Conservation (phyloP, 2,113 vertebrate genomes). For the Capricornis sumatraensis region DNA sequence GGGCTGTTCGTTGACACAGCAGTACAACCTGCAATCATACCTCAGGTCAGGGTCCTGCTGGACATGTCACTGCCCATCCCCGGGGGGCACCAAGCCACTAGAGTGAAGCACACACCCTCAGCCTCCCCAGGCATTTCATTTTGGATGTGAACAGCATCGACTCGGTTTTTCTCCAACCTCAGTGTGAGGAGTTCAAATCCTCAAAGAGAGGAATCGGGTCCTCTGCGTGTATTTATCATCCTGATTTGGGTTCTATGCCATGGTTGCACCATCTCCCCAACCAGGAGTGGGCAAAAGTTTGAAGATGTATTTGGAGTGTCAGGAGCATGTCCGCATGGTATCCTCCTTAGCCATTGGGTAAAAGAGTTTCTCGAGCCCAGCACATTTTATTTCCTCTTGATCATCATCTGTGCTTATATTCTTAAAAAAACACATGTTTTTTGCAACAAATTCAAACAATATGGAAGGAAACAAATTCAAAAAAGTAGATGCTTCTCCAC, state of each 20-base stretch:
- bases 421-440: background rate
- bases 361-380: background rate
- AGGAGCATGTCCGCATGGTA: accelerated
- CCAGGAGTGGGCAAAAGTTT: background rate
- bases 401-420: background rate
- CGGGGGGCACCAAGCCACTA: background rate
- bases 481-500: background rate
- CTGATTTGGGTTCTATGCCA: background rate
- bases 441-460: background rate
- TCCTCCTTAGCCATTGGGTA: background rate
- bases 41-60: too few relatives aligned
- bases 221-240: background rate
- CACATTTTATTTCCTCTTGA: background rate
- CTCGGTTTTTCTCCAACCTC: background rate
- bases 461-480: background rate
- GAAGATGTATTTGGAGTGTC: background rate
- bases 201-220: background rate
- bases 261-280: accelerated
- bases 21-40: background rate
- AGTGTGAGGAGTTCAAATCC: conserved; percentile 46
- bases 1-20: conserved; percentile 58
- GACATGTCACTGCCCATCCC: background rate
- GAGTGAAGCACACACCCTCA: too few relatives aligned
- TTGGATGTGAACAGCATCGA: background rate
- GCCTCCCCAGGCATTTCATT: background rate